Base-by-base conservation (phyloP, 2,113 vertebrate genomes). In the Trichechus manatus region DNA sequence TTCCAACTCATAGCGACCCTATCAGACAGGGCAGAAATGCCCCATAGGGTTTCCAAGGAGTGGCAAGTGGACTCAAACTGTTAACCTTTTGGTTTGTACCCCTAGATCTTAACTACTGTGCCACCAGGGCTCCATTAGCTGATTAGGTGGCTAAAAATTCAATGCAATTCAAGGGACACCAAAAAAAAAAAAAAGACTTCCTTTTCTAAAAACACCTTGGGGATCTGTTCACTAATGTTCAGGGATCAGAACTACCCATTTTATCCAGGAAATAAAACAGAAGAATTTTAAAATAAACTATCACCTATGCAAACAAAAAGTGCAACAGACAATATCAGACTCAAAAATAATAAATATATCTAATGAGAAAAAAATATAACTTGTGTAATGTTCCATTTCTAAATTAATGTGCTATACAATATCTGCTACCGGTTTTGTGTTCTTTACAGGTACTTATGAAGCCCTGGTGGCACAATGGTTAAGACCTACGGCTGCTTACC, bases 201-300 rank as follows among this genome's bases (percentile, higher is more conserved):
- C 5, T 89, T 79, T 64, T 31, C 47, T 17, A 53, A 47, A 86
- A 89, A 81, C 2, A 82, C 36, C 74, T 42, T 59, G 27, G 44
- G 2, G 2, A 78, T 88, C 39, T 77, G 22, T 42, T 64, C 25
- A 75, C 6, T 63, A 78, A 64, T 44, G 7, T 1, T 68, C 13
- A 94, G 20, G 92, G 7, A 89, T 70, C 22, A 94, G 33, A 97
- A 96, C 80, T 59, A 39, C 1, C 3, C 42, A 88, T 72, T 83
- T 78, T 50, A 83, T 89, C 15, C 19, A 88, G 9, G 27, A 87
- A 94, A 68, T 39, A 87, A 64, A 80, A 79, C 6, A 70, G 13
- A 75, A 81, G 2, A 29, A 3, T 56, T 79, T 94, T 70, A 74
- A 94, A 96, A 89, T 82, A 94, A 95, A 93, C 2, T 25, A n/a